Evolutionary conservation across 2,888 invertebrate genomes (phyloP), one percentile per base, ranked within the genome.

Genomic region (Tenthredo amoena): DNA sequence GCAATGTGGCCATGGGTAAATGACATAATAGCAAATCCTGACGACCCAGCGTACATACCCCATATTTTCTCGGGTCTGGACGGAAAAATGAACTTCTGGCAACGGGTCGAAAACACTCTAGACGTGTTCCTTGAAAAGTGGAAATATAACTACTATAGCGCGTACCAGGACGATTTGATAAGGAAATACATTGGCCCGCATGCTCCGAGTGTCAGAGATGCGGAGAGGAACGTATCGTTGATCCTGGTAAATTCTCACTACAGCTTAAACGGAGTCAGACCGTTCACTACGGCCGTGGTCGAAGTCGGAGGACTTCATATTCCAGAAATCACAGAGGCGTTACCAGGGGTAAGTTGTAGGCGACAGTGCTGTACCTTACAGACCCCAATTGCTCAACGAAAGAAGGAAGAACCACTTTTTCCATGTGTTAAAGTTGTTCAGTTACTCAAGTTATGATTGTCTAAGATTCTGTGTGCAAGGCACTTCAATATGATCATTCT

Each of bases 241-340:
- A 12, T 47, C 43, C 43, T 47, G 12, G 43, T 47, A 0, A 47
- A 47, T 2, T 47, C 43, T 2, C 43, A 47, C 12, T 47, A 47
- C 43, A 47, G 43, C 9, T 12, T 47, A 47, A 47, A 12, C 12
- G 43, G 43, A 2, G 43, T 47, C 1, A 47, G 43, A 47, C 43
- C 43, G 9, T 47, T 47, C 12, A 47, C 43, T 47, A 47, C 43
- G 43, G 43, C 43, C 2, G 43, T 47, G 7, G 43, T 47, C 43
- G 43, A 47, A 10, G 43, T 47, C 43, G 43, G 43, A 47, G 43
- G 43, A 47, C 43, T 47, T 84, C 95, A 95, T 86, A 93, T 95
- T 68, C 93, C 93, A 79, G 91, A 88, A 18, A 86, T 89, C 4
- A 84, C 85, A 1, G 9, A 88, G 0, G 31, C 88, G 76, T 86